Conservation (phyloP, 2,888 invertebrate genomes). For the Amiota minor region DNA sequence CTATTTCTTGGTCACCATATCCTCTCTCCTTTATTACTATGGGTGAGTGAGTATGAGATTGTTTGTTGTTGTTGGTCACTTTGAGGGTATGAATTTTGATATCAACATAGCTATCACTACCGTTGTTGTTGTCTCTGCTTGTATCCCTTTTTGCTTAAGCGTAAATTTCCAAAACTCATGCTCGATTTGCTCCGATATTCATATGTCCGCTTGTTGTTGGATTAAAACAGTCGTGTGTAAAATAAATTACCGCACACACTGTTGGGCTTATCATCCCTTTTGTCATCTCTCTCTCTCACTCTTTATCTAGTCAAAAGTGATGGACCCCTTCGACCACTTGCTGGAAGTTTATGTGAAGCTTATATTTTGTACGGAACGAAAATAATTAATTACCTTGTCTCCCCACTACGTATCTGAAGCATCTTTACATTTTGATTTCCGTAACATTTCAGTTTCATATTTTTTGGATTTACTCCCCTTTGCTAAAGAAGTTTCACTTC, state of each 20-base stretch:
- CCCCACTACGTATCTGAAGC: too few relatives aligned
- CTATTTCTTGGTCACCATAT: too few relatives aligned
- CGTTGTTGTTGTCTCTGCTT: conserved; percentile 9
- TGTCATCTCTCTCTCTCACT: too few relatives aligned
- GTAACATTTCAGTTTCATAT: too few relatives aligned
- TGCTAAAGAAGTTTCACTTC: too few relatives aligned
- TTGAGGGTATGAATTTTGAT: conserved; percentile 42
- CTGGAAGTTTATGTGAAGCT: too few relatives aligned
- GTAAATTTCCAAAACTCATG: background rate
- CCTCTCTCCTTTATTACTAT: background rate
- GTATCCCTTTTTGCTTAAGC: background rate
- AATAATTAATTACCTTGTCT: too few relatives aligned
- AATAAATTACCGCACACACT: conserved; percentile 65
- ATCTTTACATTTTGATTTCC: too few relatives aligned
- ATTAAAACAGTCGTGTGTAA: conserved; percentile 48
- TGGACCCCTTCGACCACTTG: background rate
- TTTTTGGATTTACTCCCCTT: too few relatives aligned
- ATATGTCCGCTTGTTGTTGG: conserved; percentile 9
- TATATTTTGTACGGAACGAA: too few relatives aligned
- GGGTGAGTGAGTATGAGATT: conserved; percentile 32
- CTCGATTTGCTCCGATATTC: background rate
- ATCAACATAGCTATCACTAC: conserved; percentile 18
- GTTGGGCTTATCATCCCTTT: background rate
- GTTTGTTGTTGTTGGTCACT: conserved; percentile 44
- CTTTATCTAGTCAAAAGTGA: too few relatives aligned